phyloP scores from a whole-genome alignment of 2,113 vertebrate species.

The Jacana jacana region DNA sequence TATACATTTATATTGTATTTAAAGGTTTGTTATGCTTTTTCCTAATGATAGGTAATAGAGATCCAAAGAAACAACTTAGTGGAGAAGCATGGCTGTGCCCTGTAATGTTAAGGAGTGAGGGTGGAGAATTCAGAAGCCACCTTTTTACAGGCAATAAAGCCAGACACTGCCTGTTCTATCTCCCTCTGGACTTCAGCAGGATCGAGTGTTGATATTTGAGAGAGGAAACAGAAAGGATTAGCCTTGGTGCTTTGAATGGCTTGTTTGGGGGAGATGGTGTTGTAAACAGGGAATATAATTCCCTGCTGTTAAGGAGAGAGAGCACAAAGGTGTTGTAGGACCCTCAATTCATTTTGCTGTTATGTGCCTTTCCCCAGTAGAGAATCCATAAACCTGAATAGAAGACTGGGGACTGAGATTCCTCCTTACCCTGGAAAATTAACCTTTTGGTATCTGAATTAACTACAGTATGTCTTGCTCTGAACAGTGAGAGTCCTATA shows the following conservation, averaged over 20 bases:
- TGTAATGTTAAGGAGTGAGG: neutral
- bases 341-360: neutral
- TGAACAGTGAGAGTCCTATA: neutral
- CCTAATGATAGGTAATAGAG: neutral
- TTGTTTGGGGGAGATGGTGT: neutral
- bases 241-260: neutral
- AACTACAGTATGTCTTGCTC: neutral
- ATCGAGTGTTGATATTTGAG: neutral
- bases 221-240: neutral
- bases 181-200: neutral
- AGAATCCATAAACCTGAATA: neutral
- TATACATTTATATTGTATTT: neutral
- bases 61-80: neutral
- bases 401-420: neutral
- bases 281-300: neutral
- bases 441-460: neutral
- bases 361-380: neutral
- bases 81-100: neutral
- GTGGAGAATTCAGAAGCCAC: neutral
- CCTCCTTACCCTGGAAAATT: neutral
- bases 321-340: neutral
- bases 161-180: neutral
- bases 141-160: neutral
- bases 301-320: neutral
- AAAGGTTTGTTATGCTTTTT: neutral